These are phyloP conservation scores for Xenopus laevis DNA, from an alignment of 2,113 vertebrate genomes.

Conservation along the genomic window DNA sequence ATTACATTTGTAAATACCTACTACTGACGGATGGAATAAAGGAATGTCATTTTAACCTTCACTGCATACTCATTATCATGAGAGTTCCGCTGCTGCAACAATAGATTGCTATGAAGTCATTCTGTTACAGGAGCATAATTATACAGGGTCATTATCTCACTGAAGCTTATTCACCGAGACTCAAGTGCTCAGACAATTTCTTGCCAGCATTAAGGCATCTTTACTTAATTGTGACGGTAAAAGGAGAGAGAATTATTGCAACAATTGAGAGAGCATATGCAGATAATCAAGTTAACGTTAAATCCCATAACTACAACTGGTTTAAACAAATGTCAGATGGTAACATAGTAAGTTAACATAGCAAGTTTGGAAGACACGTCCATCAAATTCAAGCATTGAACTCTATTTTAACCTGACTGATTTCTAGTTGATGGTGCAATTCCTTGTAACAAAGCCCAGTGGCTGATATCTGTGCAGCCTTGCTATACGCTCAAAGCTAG, in stretches of 20 bases:
- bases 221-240: not conserved
- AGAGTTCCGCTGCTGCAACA: constrained; percentile 72
- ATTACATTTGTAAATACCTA: constrained; percentile 72
- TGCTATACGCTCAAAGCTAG: too few relatives aligned
- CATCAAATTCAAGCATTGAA: too few relatives aligned
- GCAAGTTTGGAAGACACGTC: too few relatives aligned
- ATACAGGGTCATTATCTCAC: not conserved
- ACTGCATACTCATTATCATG: constrained; percentile 66
- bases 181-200: not conserved
- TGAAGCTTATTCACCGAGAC: not conserved
- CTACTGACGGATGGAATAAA: constrained; percentile 70
- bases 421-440: too few relatives aligned
- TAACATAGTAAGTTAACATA: too few relatives aligned
- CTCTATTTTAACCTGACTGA: too few relatives aligned
- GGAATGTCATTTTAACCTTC: constrained; percentile 70
- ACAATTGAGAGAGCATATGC: not conserved
- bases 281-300: not conserved
- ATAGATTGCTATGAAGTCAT: constrained; percentile 50
- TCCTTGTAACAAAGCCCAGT: too few relatives aligned
- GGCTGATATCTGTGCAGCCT: too few relatives aligned
- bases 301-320: too few relatives aligned
- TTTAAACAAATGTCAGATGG: too few relatives aligned
- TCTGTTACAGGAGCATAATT: constrained; percentile 5
- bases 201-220: not conserved
- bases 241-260: not conserved